Conservation (phyloP, 2,888 invertebrate species). For the Trachelus stipa region DNA sequence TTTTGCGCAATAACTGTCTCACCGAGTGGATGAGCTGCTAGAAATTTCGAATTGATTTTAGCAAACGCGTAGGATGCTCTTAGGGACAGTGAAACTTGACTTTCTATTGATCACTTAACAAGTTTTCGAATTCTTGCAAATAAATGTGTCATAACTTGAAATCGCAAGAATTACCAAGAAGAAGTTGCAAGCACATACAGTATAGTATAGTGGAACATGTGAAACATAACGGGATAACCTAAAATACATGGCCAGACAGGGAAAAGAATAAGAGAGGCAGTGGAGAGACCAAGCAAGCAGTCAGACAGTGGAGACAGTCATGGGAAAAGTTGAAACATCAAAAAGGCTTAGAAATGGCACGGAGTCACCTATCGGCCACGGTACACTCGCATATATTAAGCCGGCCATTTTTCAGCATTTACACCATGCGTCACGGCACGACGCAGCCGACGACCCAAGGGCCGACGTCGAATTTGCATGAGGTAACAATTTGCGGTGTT, state of each 20-base stretch:
- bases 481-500: conserved; percentile 49
- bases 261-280: background rate
- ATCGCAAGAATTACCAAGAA: background rate
- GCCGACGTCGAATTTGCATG: conserved; percentile 61
- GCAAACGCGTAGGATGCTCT: background rate
- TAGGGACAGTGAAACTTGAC: background rate
- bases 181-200: background rate
- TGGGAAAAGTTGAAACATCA: conserved; percentile 48
- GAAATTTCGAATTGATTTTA: background rate
- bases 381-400: conserved; percentile 66
- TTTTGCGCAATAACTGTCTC: background rate
- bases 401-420: conserved; percentile 66
- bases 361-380: conserved; percentile 60
- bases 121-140: background rate
- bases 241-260: background rate
- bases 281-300: background rate
- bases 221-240: background rate
- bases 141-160: background rate
- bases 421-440: conserved; percentile 50
- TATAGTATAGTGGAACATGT: background rate
- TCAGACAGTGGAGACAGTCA: background rate
- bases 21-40: background rate
- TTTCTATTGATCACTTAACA: background rate
- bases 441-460: conserved; percentile 30
- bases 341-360: conserved; percentile 42